phyloP scores from a whole-genome alignment of 1,140 invertebrate genomes.

The Rhizoglyphus robini region DNA sequence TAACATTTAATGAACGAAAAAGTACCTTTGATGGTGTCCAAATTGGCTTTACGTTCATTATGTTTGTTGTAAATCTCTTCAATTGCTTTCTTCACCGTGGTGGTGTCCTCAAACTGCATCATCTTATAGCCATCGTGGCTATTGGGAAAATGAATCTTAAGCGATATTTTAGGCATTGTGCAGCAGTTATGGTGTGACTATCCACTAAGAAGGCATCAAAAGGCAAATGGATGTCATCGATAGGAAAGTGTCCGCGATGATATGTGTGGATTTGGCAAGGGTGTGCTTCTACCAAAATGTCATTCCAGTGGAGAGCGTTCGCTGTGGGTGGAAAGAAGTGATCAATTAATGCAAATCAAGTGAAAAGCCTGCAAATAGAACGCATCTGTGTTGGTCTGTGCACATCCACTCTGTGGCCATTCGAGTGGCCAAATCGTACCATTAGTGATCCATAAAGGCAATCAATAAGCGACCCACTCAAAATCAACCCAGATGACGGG shows the following conservation, averaged over 20 bases:
- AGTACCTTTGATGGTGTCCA: background rate
- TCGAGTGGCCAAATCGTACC: no score
- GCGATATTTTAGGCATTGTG: slow-evolving; percentile 11
- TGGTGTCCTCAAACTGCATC: background rate
- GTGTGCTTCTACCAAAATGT: background rate
- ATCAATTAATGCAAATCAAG: no score
- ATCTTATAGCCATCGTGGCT: background rate
- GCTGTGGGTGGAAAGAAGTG: no score
- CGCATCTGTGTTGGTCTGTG: no score
- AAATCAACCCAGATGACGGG: no score
- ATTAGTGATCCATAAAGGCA: no score
- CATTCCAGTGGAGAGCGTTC: background rate
- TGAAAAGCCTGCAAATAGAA: no score
- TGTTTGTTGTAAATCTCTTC: slow-evolving; percentile 10
- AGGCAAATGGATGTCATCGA: background rate
- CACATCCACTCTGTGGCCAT: no score
- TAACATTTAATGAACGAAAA: background rate
- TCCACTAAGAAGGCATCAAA: background rate
- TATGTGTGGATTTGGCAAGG: background rate
- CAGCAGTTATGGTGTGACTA: background rate
- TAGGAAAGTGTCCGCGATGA: slow-evolving; percentile 2
- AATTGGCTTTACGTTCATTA: slow-evolving; percentile 1
- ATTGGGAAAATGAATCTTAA: slow-evolving; percentile 9
- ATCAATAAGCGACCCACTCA: no score
- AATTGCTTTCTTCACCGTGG: slow-evolving; percentile 8